Percentiles rank a stretch among this genome's conserved stretches.
These are phyloP conservation scores for Caradrina kadenii DNA, from an alignment of 2,888 invertebrate genomes.

Conservation along the genomic window DNA sequence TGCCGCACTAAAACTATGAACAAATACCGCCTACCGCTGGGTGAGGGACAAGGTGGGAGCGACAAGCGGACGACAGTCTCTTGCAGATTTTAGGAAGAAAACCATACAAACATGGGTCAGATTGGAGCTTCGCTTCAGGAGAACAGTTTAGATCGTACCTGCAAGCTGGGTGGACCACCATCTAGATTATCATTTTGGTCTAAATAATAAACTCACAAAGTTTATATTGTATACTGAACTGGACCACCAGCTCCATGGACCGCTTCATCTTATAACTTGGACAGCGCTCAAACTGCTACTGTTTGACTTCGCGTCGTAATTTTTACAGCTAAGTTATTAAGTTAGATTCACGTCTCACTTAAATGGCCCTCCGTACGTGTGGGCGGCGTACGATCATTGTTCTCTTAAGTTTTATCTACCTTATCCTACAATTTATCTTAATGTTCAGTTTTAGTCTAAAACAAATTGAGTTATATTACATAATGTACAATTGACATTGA, in stretches of 20 bases:
- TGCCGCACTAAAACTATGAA: conserved; percentile 62
- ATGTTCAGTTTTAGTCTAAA: conserved; percentile 9
- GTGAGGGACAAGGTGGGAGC: conserved; percentile 8
- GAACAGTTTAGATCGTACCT: background rate
- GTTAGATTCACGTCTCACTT: conserved; percentile 57
- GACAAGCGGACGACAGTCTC: background rate
- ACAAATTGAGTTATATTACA: conserved; percentile 1
- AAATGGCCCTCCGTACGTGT: conserved; percentile 39
- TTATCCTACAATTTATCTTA: conserved; percentile 35
- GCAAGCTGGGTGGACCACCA: background rate
- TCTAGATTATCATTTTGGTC: no score
- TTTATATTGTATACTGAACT: background rate
- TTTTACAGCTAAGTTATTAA: conserved; percentile 63
- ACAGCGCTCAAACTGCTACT: conserved; percentile 46
- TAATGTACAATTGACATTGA: conserved; percentile 19
- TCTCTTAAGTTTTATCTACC: conserved; percentile 13
- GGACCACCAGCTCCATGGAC: background rate
- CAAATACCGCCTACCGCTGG: conserved; percentile 58
- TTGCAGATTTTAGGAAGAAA: background rate
- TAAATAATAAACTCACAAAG: background rate
- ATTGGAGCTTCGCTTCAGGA: background rate
- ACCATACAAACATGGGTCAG: no score
- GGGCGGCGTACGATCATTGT: conserved; percentile 29
- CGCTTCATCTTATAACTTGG: conserved; percentile 19
- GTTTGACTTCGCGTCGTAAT: conserved; percentile 56